Evolutionary conservation across 1,140 invertebrate genomes (phyloP).

Genomic region (Dinothrombium tinctorium): DNA sequence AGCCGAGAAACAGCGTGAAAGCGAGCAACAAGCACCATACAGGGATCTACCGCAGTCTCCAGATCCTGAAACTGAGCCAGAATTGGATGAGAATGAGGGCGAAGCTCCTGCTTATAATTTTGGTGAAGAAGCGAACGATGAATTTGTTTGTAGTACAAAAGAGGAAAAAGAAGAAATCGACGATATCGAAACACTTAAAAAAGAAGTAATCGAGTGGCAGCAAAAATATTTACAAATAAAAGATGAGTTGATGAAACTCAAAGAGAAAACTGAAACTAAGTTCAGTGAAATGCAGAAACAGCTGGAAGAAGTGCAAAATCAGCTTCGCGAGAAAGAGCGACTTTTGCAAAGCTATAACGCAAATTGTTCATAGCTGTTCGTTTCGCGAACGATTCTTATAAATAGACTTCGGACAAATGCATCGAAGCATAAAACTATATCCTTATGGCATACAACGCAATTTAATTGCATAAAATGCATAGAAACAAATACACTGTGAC

Average conservation of each 20-base stretch:
- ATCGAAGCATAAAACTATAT: too few species aligned
- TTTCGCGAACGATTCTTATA: too few species aligned
- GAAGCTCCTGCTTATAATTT: not conserved
- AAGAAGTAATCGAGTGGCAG: constrained; percentile 25
- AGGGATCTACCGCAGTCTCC: too few species aligned
- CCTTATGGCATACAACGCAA: too few species aligned
- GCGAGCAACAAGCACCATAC: constrained; percentile 17
- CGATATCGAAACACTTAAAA: constrained; percentile 14
- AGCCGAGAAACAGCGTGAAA: constrained; percentile 47
- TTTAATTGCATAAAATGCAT: too few species aligned
- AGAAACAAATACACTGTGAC: too few species aligned
- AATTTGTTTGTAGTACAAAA: not conserved
- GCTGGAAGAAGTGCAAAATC: constrained; percentile 39
- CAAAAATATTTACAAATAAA: constrained; percentile 5
- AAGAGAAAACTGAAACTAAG: constrained; percentile 34
- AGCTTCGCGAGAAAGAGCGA: constrained; percentile 43
- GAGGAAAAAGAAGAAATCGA: not conserved
- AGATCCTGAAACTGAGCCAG: not conserved
- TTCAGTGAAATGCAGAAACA: constrained; percentile 40
- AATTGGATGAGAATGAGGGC: constrained; percentile 23
- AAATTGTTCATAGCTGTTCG: too few species aligned
- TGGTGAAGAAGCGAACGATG: not conserved
- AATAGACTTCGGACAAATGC: too few species aligned
- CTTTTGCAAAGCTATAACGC: too few species aligned
- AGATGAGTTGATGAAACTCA: constrained; percentile 36